Percentiles rank a stretch among this genome's conserved stretches.
phyloP scores from a whole-genome alignment of 1,140 invertebrate species.

The Leptinotarsa lineolata region DNA sequence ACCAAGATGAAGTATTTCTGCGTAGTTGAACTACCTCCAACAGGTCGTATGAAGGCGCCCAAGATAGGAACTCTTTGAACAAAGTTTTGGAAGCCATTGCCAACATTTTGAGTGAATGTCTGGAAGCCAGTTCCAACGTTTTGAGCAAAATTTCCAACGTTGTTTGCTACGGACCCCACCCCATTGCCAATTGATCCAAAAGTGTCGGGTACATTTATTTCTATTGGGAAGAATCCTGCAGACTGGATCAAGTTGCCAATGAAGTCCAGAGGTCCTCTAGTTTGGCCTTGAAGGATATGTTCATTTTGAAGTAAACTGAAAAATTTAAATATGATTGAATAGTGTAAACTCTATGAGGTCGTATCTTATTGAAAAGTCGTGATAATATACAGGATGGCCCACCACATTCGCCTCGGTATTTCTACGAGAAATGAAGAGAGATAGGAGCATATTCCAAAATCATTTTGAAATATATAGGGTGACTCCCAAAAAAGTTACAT shows the following conservation, averaged over 20 bases:
- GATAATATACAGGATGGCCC: too few relatives aligned
- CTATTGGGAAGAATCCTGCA: conserved; percentile 48
- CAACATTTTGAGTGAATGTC: conserved; percentile 35
- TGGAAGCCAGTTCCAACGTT: conserved; percentile 35
- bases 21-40: not conserved
- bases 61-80: conserved; percentile 36
- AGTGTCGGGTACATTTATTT: conserved; percentile 49
- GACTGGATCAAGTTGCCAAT: conserved; percentile 48
- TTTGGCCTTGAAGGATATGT: conserved; percentile 12
- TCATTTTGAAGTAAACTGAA: not conserved
- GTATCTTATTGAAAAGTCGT: too few relatives aligned
- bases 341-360: too few relatives aligned
- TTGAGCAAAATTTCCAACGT: conserved; percentile 38
- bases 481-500: too few relatives aligned
- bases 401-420: too few relatives aligned
- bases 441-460: too few relatives aligned
- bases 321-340: not conserved
- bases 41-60: conserved; percentile 24
- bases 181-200: conserved; percentile 32
- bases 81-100: conserved; percentile 33
- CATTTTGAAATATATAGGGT: too few relatives aligned
- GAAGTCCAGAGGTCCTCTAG: conserved; percentile 37
- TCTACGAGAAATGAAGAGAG: too few relatives aligned
- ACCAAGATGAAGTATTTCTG: conserved; percentile 18
- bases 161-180: conserved; percentile 31